These are phyloP conservation scores for Medauroidea extradentata DNA, from an alignment of 1,140 invertebrate species.

Conservation along the genomic window DNA sequence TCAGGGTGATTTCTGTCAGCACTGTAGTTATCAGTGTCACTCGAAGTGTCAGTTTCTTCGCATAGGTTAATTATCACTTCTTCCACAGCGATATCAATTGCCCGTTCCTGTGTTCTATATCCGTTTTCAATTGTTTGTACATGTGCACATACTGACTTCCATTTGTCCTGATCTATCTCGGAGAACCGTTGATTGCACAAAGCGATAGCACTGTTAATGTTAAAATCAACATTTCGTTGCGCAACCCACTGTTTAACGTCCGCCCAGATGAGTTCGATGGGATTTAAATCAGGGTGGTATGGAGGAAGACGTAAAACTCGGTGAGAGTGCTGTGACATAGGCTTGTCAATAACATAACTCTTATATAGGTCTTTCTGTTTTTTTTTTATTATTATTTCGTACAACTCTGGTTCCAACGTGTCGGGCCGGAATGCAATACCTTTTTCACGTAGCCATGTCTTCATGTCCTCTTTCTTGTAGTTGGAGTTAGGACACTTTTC, in stretches of 20 bases:
- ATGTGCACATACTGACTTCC: not conserved
- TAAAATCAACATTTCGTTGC: not conserved
- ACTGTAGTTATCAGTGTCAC: too few relatives aligned
- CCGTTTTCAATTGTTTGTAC: not conserved
- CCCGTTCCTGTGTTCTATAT: too few relatives aligned
- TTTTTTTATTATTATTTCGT: not conserved
- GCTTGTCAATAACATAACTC: conserved; percentile 8
- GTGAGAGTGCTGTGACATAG: conserved; percentile 12
- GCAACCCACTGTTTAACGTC: conserved; percentile 15
- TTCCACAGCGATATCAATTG: too few relatives aligned
- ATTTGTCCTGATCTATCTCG: not conserved
- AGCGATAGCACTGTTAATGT: too few relatives aligned
- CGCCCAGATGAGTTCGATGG: conserved; percentile 27
- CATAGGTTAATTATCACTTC: too few relatives aligned
- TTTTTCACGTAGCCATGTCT: not conserved
- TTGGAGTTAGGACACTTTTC: too few relatives aligned
- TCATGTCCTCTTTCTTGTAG: not conserved
- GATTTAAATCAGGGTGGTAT: conserved; percentile 26
- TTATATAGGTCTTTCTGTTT: not conserved
- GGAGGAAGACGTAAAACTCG: conserved; percentile 20
- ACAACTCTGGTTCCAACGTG: not conserved
- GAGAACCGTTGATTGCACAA: not conserved
- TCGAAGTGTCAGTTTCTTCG: too few relatives aligned
- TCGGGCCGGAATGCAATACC: not conserved
- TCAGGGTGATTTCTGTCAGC: too few relatives aligned